phyloP scores from a whole-genome alignment of 2,888 invertebrate species.

The Cheiracanthium punctorium region DNA sequence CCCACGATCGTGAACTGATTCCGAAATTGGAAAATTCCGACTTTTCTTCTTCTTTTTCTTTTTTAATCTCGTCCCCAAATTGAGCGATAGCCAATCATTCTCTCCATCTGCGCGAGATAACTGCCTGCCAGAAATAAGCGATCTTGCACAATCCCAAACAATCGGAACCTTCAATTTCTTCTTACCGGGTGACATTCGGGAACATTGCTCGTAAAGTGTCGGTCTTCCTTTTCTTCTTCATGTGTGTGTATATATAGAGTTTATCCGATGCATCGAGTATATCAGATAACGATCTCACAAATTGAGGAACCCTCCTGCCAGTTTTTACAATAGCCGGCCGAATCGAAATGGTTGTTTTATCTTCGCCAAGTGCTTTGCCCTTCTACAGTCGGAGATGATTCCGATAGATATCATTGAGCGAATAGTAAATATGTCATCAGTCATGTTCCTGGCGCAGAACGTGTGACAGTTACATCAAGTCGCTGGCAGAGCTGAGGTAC shows the following conservation, averaged over 20 bases:
- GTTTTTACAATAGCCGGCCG: not conserved
- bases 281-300: constrained; percentile 1
- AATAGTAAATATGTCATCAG: constrained; percentile 18
- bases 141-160: not conserved
- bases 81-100: not conserved
- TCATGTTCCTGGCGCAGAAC: not conserved
- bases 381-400: not conserved
- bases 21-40: not conserved
- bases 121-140: not conserved
- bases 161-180: not conserved
- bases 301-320: not conserved
- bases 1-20: not conserved
- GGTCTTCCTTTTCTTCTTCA: not conserved
- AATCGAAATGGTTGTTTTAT: not conserved
- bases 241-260: no score
- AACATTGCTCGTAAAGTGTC: not conserved
- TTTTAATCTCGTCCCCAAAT: not conserved
- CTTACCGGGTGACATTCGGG: not conserved
- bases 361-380: constrained; percentile 4
- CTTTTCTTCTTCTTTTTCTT: no score
- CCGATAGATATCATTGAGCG: not conserved
- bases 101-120: not conserved
- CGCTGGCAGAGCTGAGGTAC: not conserved
- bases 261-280: not conserved
- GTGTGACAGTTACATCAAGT: not conserved